Evolutionary conservation across 2,888 invertebrate species (phyloP), one percentile per base, ranked within the genome.

Genomic region (Clostera curtula): DNA sequence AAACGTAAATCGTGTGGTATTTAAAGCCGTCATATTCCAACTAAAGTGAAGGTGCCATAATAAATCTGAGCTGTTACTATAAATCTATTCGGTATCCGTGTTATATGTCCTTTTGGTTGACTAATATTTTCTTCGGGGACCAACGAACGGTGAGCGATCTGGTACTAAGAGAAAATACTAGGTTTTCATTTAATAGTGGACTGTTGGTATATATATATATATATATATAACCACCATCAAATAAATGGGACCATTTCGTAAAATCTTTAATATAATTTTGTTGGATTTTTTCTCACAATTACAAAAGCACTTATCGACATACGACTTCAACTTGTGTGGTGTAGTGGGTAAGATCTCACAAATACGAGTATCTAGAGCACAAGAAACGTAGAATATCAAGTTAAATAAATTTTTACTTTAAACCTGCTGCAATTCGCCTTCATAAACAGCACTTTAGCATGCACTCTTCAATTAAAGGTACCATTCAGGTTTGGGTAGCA

Each of bases 361-460:
- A 71, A 66, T 68, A 66, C 63, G 68, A 66, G 63, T 71, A 77
- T 68, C 62, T 72, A 62, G 76, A 77, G 67, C 79, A 70, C 54
- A 59, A 56, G 59, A 63, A 66, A 66, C 57, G 68, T 68, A 72
- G 65, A 68, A 68, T 70, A 63, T 57, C 53, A 65, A 69, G 64
- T 59, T 62, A 43, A 66, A 62, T 63, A 63, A 52, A 48, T 67
- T 77, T 77, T 76, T 74, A 68, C 72, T 74, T 65, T 49, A 71
- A 70, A 65, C 63, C 59, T 54, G 71, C 55, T 41, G 57, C 63
- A 67, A 69, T 72, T 73, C n/a, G 63, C 72, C 68, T 72, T 71
- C 66, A 68, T 63, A 65, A 66, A 67, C 60, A 43, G 56, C 50
- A 52, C 45, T 43, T 47, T 52, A 45, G 58, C 58, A 58, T 57